Base-by-base conservation (phyloP, 2,797 vertebrate genomes). In the Mus minutoides region DNA sequence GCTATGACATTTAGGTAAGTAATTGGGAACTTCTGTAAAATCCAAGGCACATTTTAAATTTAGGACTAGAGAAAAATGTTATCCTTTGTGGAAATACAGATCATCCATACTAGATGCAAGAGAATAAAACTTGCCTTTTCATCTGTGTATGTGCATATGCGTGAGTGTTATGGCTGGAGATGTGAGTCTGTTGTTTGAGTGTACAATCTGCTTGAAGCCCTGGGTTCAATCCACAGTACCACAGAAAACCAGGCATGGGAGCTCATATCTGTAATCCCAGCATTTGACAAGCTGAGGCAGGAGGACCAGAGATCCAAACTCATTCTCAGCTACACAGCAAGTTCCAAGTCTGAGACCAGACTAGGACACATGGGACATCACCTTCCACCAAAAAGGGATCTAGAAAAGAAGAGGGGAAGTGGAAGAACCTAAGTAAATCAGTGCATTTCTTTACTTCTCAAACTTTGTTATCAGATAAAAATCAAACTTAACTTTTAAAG, bases 401-500 rank as follows among this genome's bases (percentile, higher is more conserved):
- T 64, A 22, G 43, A 67, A 67, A n/a, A 60, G 56, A 37, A 62
- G 80, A 84, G 8, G 3, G 0, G 34, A 67, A 34, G 6, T 22
- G 40, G 34, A 73, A 88, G 43, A 24, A 71, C 24, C 31, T 37
- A 89, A 96, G 58, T 58, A 80, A 82, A 86, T 71, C 52, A 87
- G 34, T 37, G 13, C 56, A 37, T 29, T 31, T 58, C 21, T 29
- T 58, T 56, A 37, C 54, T 26, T 82, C 54, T 71, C 46, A 64
- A 94, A 88, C 4, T 37, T 62, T 92, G 34, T 79, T 13, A 52
- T 88, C 54, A 40, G 46, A 40, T 60, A 60, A 46, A 86, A 95
- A 79, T 52, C 34, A 67, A 96, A 54, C 52, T 85, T 85, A 88
- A 88, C 64, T 22, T 85, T 29, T 77, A 24, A 89, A 93, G 29